Percentiles rank a stretch among this genome's conserved stretches.
These are phyloP conservation scores for Cyprinodon diabolis DNA, from an alignment of 2,797 vertebrate genomes.

Conservation along the genomic window DNA sequence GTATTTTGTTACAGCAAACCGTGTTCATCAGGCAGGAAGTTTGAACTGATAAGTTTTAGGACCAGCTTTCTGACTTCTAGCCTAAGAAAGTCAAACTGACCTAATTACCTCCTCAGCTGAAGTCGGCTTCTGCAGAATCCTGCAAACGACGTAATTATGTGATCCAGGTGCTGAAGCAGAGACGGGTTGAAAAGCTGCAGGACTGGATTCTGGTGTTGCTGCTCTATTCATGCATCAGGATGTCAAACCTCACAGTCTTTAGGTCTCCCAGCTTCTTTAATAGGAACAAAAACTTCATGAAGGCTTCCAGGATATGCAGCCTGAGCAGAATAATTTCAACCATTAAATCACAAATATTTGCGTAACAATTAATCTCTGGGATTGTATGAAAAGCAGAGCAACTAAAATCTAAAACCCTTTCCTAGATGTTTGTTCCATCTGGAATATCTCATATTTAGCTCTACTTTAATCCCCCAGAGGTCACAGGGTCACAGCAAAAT, in stretches of 20 bases:
- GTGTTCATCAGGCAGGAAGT: no score
- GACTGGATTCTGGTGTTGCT: no score
- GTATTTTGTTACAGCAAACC: no score
- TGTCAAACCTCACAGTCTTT: conserved; percentile 23
- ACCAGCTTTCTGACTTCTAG: no score
- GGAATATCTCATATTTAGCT: conserved; percentile 46
- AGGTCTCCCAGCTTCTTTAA: conserved; percentile 36
- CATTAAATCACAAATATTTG: conserved; percentile 55
- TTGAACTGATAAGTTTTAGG: no score
- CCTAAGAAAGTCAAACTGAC: no score
- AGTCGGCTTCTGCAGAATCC: no score
- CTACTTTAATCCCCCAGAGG: conserved; percentile 17
- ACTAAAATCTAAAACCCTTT: conserved; percentile 38
- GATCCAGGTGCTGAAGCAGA: no score
- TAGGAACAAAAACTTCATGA: conserved; percentile 11
- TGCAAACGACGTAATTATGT: no score
- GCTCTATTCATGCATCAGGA: not conserved
- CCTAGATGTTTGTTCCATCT: conserved; percentile 45
- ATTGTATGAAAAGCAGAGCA: conserved; percentile 50
- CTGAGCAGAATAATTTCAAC: conserved; percentile 51
- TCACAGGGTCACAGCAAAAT: conserved; percentile 16
- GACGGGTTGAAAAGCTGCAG: no score
- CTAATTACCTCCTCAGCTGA: no score
- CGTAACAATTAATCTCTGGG: conserved; percentile 54
- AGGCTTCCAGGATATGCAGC: conserved; percentile 25